These are phyloP conservation scores for Agrotis exclamationis DNA, from an alignment of 2,888 invertebrate genomes.

Conservation along the genomic window DNA sequence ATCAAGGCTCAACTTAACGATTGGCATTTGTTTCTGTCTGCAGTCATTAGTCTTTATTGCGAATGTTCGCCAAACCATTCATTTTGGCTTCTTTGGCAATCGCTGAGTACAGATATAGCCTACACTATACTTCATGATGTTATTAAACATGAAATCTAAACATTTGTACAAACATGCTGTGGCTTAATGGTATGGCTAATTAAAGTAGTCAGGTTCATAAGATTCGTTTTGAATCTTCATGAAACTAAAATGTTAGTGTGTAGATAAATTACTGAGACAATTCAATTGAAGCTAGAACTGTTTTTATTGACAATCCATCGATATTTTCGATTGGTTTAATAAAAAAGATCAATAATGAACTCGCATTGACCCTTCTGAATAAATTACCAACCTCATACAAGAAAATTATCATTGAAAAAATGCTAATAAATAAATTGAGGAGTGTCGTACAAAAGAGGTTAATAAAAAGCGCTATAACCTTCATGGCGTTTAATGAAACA, in stretches of 20 bases:
- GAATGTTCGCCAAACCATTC: slow-evolving; percentile 14
- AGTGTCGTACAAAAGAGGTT: slow-evolving; percentile 19
- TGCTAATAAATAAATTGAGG: slow-evolving; percentile 40
- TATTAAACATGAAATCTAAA: not conserved
- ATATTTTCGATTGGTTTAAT: too few relatives aligned
- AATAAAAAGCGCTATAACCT: slow-evolving; percentile 19
- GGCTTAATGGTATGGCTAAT: not conserved
- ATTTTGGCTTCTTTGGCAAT: slow-evolving; percentile 12
- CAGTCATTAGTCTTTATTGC: slow-evolving; percentile 39
- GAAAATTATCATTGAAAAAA: slow-evolving; percentile 30
- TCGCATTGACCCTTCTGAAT: not conserved
- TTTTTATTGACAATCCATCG: too few relatives aligned
- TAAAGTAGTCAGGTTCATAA: not conserved
- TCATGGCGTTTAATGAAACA: slow-evolving; percentile 34
- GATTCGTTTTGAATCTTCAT: not conserved
- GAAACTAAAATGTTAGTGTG: not conserved
- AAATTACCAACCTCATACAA: not conserved
- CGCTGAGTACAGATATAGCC: slow-evolving; percentile 4
- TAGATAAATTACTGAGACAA: not conserved
- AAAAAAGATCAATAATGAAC: not conserved
- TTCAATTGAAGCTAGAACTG: not conserved
- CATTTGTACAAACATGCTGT: not conserved
- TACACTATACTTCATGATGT: not conserved
- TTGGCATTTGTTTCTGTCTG: slow-evolving; percentile 45
- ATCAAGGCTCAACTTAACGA: slow-evolving; percentile 50